A percentile compares a stretch with the other conserved stretches of the same genome.
phyloP scores from a whole-genome alignment of 1,140 invertebrate genomes.

The Magallana gigas region DNA sequence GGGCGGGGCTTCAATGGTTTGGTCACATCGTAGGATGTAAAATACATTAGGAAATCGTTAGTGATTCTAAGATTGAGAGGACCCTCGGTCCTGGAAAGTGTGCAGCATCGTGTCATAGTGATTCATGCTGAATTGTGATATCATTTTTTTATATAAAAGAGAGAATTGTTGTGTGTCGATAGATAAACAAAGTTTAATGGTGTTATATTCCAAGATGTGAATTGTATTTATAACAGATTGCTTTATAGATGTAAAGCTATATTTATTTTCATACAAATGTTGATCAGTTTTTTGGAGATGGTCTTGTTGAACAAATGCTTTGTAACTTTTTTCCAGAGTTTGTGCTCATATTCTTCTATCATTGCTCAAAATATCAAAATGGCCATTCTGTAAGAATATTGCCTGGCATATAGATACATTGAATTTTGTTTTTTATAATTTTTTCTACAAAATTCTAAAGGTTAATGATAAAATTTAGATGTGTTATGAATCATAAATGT shows the following conservation, averaged over 20 bases:
- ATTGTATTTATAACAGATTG: neutral
- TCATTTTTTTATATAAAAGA: neutral
- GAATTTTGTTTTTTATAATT: neutral
- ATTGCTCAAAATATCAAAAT: conserved; percentile 2
- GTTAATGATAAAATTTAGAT: neutral
- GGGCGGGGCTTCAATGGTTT: neutral
- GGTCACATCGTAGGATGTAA: neutral
- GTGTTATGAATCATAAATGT: neutral
- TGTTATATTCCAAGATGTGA: conserved; percentile 4
- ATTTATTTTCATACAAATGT: conserved; percentile 22
- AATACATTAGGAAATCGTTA: neutral
- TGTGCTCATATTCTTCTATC: conserved; percentile 19
- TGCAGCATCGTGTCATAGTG: neutral
- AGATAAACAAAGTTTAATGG: neutral
- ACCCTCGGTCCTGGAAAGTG: neutral
- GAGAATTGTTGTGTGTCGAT: neutral
- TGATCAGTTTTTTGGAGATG: neutral
- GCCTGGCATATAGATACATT: neutral
- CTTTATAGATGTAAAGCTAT: conserved; percentile 10
- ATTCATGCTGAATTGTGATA: neutral
- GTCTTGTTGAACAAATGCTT: neutral
- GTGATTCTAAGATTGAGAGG: too few relatives aligned
- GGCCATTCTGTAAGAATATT: neutral
- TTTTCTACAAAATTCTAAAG: neutral
- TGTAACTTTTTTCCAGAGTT: conserved; percentile 5